Conservation (phyloP, 2,113 vertebrate species). For the Ptyas mucosa region DNA sequence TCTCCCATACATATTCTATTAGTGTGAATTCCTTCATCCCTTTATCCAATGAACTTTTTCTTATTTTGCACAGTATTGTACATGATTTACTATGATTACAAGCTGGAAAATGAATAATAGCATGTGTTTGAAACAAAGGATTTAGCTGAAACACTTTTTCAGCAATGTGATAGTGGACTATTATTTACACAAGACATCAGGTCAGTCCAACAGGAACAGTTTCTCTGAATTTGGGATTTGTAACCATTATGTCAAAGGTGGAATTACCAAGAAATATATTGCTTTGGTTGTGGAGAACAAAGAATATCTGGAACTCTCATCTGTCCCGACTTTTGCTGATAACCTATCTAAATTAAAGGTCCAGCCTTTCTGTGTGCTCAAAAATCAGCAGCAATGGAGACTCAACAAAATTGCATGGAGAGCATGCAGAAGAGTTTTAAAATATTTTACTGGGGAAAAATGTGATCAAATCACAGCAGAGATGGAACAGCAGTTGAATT, state of each 20-base stretch:
- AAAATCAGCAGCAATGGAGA: neutral
- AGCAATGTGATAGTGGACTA: neutral
- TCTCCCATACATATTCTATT: constrained; percentile 42
- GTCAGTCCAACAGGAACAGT: neutral
- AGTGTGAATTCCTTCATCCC: neutral
- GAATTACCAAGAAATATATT: neutral
- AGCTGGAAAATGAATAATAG: neutral
- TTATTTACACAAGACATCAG: neutral
- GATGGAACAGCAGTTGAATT: neutral
- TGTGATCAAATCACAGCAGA: neutral
- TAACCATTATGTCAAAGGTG: neutral
- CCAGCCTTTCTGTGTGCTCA: neutral
- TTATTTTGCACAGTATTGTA: constrained; percentile 9
- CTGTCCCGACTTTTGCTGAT: neutral
- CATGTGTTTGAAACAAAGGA: neutral
- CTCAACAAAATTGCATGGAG: neutral
- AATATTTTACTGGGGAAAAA: neutral
- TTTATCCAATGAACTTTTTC: constrained; percentile 51
- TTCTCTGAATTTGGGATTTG: neutral
- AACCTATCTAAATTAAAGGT: neutral
- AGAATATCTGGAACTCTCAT: neutral
- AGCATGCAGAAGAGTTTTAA: neutral
- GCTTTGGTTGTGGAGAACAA: neutral
- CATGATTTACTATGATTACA: constrained; percentile 1
- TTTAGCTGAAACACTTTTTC: neutral